Conservation (phyloP, 2,888 invertebrate genomes). For the Meliscaeva auricollis region DNA sequence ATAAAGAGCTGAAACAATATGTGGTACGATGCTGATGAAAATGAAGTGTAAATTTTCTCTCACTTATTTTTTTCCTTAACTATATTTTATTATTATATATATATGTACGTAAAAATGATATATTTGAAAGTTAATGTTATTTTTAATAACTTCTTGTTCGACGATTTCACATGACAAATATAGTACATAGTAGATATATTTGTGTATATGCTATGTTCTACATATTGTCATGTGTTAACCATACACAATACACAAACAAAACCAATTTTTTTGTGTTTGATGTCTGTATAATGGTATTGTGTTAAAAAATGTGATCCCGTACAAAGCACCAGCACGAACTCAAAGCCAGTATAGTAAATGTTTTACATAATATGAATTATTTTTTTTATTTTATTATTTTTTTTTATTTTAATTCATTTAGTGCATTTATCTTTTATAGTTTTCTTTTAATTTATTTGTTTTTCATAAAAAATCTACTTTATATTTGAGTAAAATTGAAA, state of each 20-base stretch:
- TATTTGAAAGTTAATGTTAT: constrained; percentile 8
- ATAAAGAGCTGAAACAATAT: neutral
- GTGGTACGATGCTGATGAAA: neutral
- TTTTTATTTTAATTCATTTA: constrained; percentile 21
- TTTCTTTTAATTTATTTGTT: constrained; percentile 22
- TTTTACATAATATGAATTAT: constrained; percentile 29
- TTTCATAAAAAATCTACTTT: constrained; percentile 39
- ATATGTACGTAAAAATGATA: neutral
- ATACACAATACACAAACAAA: constrained; percentile 76
- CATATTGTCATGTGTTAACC: constrained; percentile 63
- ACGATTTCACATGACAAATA: constrained; percentile 68
- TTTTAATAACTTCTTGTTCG: constrained; percentile 23
- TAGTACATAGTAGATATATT: constrained; percentile 74
- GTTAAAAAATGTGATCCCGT: constrained; percentile 72
- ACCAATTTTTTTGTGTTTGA: constrained; percentile 67
- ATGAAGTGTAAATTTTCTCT: constrained; percentile 37
- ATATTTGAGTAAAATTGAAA: constrained; percentile 25
- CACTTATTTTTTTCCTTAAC: constrained; percentile 7
- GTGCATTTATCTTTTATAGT: constrained; percentile 3
- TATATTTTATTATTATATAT: neutral
- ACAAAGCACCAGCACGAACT: constrained; percentile 76
- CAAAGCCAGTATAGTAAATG: constrained; percentile 71
- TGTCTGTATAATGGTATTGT: constrained; percentile 73
- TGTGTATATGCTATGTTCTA: constrained; percentile 74
- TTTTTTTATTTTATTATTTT: constrained; percentile 1